These are phyloP conservation scores for Diploptera punctata DNA, from an alignment of 2,888 invertebrate species.

Conservation along the genomic window DNA sequence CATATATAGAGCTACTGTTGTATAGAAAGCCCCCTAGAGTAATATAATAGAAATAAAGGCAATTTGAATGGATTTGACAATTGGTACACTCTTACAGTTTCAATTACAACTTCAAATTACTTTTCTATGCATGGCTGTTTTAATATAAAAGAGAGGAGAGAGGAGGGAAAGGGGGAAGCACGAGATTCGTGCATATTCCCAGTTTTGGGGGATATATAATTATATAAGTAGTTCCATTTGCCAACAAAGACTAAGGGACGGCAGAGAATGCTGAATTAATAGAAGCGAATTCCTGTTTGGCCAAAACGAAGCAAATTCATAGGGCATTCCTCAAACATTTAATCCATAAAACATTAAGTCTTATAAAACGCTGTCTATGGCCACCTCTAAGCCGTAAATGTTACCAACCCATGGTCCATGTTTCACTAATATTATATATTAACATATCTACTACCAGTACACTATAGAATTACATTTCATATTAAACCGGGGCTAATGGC, in stretches of 20 bases:
- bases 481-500: too few species aligned
- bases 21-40: slow-evolving; percentile 10
- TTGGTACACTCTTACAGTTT: slow-evolving; percentile 47
- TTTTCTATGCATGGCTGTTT: slow-evolving; percentile 49
- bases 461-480: too few species aligned
- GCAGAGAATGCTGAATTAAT: neutral
- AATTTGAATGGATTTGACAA: slow-evolving; percentile 41
- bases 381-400: too few species aligned
- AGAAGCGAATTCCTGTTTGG: neutral
- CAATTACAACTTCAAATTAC: slow-evolving; percentile 60
- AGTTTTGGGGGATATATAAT: slow-evolving; percentile 8
- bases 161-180: slow-evolving; percentile 6
- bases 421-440: too few species aligned
- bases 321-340: too few species aligned
- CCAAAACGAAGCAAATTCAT: neutral
- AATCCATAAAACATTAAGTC: too few species aligned
- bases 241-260: neutral
- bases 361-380: too few species aligned
- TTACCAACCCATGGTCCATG: too few species aligned
- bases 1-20: neutral
- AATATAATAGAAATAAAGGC: slow-evolving; percentile 39
- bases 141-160: slow-evolving; percentile 25
- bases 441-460: too few species aligned
- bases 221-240: slow-evolving; percentile 15
- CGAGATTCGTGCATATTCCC: slow-evolving; percentile 14